Conservation (phyloP, 2,888 invertebrate genomes). For the Agonopterix heracliana region DNA sequence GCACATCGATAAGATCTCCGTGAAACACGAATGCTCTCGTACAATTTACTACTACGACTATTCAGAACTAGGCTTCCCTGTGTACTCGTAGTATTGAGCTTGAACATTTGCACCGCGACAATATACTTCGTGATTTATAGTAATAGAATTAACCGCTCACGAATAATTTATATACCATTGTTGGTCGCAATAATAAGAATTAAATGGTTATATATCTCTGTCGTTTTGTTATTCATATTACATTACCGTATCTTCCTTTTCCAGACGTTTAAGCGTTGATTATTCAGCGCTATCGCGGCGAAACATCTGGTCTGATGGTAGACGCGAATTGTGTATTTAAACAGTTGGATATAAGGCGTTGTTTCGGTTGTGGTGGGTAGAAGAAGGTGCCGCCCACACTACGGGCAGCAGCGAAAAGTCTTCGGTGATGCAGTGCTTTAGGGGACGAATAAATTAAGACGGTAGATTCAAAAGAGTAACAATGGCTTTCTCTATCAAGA, state of each 20-base stretch:
- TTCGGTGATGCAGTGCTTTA: conserved; percentile 72
- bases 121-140: conserved; percentile 33
- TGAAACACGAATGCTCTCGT: too few species aligned
- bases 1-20: too few species aligned
- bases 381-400: conserved; percentile 68
- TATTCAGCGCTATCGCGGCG: conserved; percentile 69
- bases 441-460: conserved; percentile 71
- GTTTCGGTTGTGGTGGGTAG: conserved; percentile 32
- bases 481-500: conserved; percentile 20
- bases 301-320: conserved; percentile 55
- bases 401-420: conserved; percentile 56
- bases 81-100: background rate
- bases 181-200: conserved; percentile 64
- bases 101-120: conserved; percentile 14
- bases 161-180: conserved; percentile 59
- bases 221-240: conserved; percentile 75
- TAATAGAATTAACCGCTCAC: conserved; percentile 34
- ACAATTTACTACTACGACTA: too few species aligned
- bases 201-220: conserved; percentile 71
- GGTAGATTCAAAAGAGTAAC: conserved; percentile 43
- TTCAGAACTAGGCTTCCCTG: too few species aligned
- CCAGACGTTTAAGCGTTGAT: conserved; percentile 76
- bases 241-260: conserved; percentile 75
- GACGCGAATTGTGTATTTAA: conserved; percentile 35
- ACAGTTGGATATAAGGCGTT: conserved; percentile 37